Conservation (phyloP, 2,113 vertebrate species). For the Brachionichthys hirsutus region DNA sequence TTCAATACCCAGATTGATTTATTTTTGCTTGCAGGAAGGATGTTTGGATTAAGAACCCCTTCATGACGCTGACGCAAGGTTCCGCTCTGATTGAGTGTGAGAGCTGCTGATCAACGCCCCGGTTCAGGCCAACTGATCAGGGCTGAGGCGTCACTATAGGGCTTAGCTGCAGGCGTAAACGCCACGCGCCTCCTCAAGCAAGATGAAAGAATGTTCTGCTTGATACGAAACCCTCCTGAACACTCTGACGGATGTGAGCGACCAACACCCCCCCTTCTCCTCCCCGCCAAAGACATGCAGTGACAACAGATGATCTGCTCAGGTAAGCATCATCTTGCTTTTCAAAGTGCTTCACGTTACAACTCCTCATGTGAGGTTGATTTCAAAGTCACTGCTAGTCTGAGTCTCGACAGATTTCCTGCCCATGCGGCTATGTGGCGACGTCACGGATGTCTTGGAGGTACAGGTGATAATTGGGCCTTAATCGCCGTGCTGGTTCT, state of each 20-base stretch:
- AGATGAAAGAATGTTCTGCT: constrained; percentile 72
- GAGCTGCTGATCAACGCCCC: constrained; percentile 56
- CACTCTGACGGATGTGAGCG: constrained; percentile 66
- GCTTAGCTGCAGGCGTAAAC: constrained; percentile 57
- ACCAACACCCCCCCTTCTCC: constrained; percentile 28
- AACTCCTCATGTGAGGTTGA: constrained; percentile 64
- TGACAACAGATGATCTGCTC: constrained; percentile 74
- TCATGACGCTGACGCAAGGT: constrained; percentile 41
- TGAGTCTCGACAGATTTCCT: constrained; percentile 74
- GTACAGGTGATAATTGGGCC: constrained; percentile 76
- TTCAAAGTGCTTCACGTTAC: constrained; percentile 62
- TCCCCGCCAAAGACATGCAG: constrained; percentile 33
- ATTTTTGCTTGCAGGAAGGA: neutral
- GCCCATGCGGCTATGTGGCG: constrained; percentile 63
- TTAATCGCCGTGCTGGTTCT: constrained; percentile 77
- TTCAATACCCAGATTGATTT: constrained; percentile 12
- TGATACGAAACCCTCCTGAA: constrained; percentile 54
- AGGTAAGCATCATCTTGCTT: constrained; percentile 63
- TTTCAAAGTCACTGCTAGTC: constrained; percentile 75
- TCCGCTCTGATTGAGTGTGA: constrained; percentile 59
- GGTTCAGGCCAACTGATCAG: constrained; percentile 60
- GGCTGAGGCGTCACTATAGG: constrained; percentile 50
- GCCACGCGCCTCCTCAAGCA: constrained; percentile 54
- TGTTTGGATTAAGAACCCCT: constrained; percentile 45
- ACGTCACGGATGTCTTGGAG: constrained; percentile 73